phyloP scores from a whole-genome alignment of 2,113 vertebrate genomes.

The Ochotona curzoniae region DNA sequence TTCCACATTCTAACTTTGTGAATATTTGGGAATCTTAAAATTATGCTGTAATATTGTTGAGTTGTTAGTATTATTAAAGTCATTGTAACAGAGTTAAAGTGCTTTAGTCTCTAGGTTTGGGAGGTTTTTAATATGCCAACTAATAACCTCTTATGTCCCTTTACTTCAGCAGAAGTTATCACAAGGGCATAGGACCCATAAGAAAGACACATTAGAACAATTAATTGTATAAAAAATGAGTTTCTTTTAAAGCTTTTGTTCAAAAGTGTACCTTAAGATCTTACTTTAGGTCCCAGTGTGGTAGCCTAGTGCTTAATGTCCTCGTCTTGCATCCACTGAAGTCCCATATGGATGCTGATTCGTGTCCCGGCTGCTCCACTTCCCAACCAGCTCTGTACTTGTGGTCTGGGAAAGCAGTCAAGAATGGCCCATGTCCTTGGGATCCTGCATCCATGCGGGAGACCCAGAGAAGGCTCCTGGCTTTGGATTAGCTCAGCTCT shows the following conservation, averaged over 20 bases:
- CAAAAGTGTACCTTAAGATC: neutral
- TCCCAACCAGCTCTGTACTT: too few relatives aligned
- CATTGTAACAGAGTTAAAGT: conserved; percentile 36
- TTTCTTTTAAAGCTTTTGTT: conserved; percentile 21
- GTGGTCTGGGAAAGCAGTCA: too few relatives aligned
- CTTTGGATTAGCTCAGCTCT: too few relatives aligned
- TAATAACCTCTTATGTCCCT: conserved; percentile 7
- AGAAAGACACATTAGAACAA: conserved; percentile 34
- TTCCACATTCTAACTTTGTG: conserved; percentile 1
- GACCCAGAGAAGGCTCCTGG: too few relatives aligned
- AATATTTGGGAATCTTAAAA: conserved; percentile 27
- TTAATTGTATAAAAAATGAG: neutral
- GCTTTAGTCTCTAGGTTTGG: conserved; percentile 34
- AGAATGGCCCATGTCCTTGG: too few relatives aligned
- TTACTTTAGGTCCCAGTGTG: neutral
- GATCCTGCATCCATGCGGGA: too few relatives aligned
- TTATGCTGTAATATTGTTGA: conserved; percentile 44
- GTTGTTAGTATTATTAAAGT: conserved; percentile 30
- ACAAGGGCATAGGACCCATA: neutral
- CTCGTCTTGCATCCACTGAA: too few relatives aligned
- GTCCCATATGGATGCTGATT: too few relatives aligned
- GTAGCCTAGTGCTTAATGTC: too few relatives aligned
- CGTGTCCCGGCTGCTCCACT: too few relatives aligned
- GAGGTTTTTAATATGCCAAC: conserved; percentile 33
- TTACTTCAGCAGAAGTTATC: conserved; percentile 29